Conservation (phyloP, 2,888 invertebrate species). For the Melipona bicolor region DNA sequence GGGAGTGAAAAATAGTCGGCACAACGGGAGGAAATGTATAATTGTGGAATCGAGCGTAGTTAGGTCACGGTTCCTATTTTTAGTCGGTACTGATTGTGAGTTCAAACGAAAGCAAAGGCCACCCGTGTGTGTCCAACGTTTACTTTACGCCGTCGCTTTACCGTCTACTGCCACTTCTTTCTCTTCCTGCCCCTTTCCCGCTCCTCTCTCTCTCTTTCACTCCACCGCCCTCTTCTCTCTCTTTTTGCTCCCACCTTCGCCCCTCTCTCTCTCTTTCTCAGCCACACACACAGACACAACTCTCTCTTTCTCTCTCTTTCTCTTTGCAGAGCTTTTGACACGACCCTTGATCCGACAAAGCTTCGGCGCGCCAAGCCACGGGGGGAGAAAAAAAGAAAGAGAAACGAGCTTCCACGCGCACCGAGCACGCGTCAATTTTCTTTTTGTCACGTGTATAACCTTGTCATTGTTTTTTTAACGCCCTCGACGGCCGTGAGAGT, state of each 20-base stretch:
- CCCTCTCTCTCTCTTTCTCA: background rate
- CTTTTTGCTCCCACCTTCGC: no score
- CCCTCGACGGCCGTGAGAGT: slow-evolving; percentile 33
- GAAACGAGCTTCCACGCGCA: slow-evolving; percentile 18
- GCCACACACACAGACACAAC: background rate
- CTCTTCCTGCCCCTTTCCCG: slow-evolving; percentile 1
- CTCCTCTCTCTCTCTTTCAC: background rate
- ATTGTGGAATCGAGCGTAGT: slow-evolving; percentile 73
- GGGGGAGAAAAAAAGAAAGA: background rate
- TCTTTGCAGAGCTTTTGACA: slow-evolving; percentile 37
- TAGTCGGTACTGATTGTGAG: slow-evolving; percentile 66
- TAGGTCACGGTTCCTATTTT: slow-evolving; percentile 70
- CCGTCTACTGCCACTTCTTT: slow-evolving; percentile 21
- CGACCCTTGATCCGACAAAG: slow-evolving; percentile 56
- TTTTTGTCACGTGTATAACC: slow-evolving; percentile 42
- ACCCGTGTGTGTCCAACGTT: slow-evolving; percentile 65
- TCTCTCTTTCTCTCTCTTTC: slow-evolving; percentile 1
- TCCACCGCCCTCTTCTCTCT: no score
- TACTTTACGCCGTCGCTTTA: slow-evolving; percentile 51
- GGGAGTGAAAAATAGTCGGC: slow-evolving; percentile 58
- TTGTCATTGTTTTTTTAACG: slow-evolving; percentile 44
- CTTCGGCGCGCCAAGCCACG: slow-evolving; percentile 36
- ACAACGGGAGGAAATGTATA: slow-evolving; percentile 67
- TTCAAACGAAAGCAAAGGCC: slow-evolving; percentile 67
- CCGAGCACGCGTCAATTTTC: slow-evolving; percentile 37